phyloP scores from a whole-genome alignment of 2,888 invertebrate genomes.

The Heterodera filipjevi region DNA sequence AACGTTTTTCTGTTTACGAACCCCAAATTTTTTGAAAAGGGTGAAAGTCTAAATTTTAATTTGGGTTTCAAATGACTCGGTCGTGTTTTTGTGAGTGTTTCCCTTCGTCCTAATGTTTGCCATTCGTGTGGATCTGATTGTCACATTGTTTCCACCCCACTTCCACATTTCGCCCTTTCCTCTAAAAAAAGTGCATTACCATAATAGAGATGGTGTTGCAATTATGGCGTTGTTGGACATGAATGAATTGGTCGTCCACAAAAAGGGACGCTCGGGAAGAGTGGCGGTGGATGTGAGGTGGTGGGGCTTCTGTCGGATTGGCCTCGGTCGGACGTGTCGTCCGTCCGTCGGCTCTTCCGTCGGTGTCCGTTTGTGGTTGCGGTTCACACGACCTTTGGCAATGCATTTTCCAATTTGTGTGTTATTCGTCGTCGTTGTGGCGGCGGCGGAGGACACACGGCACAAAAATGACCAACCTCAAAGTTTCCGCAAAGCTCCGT shows the following conservation, averaged over 20 bases:
- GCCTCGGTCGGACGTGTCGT: constrained; percentile 1
- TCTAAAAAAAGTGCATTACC: background rate
- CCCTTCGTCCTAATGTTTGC: background rate
- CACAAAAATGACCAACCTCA: constrained; percentile 16
- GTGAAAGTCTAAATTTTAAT: background rate
- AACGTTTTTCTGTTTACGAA: no score
- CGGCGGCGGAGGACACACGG: constrained; percentile 9
- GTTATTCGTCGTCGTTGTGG: constrained; percentile 10
- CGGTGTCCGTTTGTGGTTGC: background rate
- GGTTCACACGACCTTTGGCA: constrained; percentile 4
- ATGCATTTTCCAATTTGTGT: background rate
- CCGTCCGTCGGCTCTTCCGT: background rate
- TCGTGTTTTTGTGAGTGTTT: constrained; percentile 1
- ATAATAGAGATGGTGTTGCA: background rate
- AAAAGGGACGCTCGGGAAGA: constrained; percentile 16
- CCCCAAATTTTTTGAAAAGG: no score
- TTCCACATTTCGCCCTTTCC: constrained; percentile 8
- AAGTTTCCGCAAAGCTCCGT: constrained; percentile 12
- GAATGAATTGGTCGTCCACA: constrained; percentile 9
- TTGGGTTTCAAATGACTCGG: background rate
- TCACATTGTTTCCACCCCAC: constrained; percentile 7
- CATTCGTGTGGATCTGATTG: constrained; percentile 15
- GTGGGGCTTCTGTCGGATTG: constrained; percentile 8
- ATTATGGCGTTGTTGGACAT: background rate
- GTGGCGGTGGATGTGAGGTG: constrained; percentile 8